phyloP scores from a whole-genome alignment of 2,113 vertebrate species.

The Ophiodon elongatus region DNA sequence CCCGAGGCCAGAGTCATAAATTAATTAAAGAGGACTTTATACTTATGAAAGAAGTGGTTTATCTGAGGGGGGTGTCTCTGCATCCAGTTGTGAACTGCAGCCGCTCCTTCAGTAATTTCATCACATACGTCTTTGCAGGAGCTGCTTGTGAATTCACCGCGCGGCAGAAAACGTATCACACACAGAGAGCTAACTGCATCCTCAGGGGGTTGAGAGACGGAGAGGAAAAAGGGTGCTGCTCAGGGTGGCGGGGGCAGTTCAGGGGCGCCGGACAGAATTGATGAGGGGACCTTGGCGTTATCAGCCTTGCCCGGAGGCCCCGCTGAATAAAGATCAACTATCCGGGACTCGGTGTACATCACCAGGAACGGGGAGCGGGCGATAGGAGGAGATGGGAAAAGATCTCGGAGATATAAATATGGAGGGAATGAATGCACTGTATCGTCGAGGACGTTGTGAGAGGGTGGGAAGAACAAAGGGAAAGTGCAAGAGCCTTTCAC shows the following conservation, averaged over 20 bases:
- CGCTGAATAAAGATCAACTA: conserved; percentile 76
- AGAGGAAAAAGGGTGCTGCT: conserved; percentile 1
- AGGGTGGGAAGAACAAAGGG: neutral
- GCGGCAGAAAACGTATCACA: neutral
- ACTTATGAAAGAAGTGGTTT: neutral
- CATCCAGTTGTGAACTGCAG: conserved; percentile 7
- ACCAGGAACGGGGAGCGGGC: conserved; percentile 31
- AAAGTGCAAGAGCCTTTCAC: conserved; percentile 12
- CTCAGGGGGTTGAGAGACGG: neutral
- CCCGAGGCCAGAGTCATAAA: neutral
- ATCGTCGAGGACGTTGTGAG: conserved; percentile 21
- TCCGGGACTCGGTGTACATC: conserved; percentile 66
- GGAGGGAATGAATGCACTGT: conserved; percentile 10
- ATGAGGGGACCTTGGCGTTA: conserved; percentile 69
- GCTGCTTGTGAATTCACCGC: conserved; percentile 10
- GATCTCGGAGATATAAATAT: conserved; percentile 26
- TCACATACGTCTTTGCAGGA: conserved; percentile 3
- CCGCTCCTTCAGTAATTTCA: conserved; percentile 26
- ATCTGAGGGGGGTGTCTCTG: conserved; percentile 11
- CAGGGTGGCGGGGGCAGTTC: neutral
- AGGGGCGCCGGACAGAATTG: conserved; percentile 52
- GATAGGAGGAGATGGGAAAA: conserved; percentile 13
- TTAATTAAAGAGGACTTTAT: neutral
- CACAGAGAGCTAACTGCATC: conserved; percentile 15
- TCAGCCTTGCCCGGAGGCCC: conserved; percentile 63